Evolutionary conservation across 2,888 invertebrate species (phyloP), one percentile per base, ranked within the genome.

Genomic region (Euplexia lucipara): DNA sequence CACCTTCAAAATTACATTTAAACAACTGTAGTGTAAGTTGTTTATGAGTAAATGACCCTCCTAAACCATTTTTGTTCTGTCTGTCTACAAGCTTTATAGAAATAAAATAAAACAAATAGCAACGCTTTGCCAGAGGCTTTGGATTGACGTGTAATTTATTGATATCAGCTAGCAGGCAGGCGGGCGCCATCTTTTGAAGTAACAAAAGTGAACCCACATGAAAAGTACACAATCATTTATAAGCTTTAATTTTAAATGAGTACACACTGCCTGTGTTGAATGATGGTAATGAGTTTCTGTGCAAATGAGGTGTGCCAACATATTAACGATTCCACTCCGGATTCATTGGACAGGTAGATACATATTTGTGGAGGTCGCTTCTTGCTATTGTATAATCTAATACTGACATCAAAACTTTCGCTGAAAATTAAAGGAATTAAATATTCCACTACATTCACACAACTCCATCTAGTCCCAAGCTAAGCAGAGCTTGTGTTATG

Each of bases 201-300:
- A 54, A 18, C 56, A 42, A 2, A 34, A 6, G 42, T 44, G 49
- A 20, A 37, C 14, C 20, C 22, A 45, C 32, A 16, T 70, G 62
- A 39, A 71, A 45, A 61, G 39, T 39, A 61, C 12, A 51, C 26
- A 62, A 45, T 45, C 32, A 14, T 49, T 20, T 45, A 60, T 16
- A 34, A 14, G 30, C 12, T 42, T 65, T 37, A 34, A 70, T 65
- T 52, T 73, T 42, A 51, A 64, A 56, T 64, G 56, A 52, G 66
- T 56, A 56, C 45, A 65, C 51, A 66, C 14, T 42, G 26, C 7
- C 14, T 18, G 52, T 30, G 34, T 12, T 49, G 41, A 22, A 39
- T 37, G 34, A 26, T 41, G 32, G 22, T 70, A 70, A 70, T 65
- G 66, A 57, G 74, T 65, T 57, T 22, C 35, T 48, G 51, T 14